Conservation (phyloP, 2,888 invertebrate genomes). For the Tachystola acroxantha region DNA sequence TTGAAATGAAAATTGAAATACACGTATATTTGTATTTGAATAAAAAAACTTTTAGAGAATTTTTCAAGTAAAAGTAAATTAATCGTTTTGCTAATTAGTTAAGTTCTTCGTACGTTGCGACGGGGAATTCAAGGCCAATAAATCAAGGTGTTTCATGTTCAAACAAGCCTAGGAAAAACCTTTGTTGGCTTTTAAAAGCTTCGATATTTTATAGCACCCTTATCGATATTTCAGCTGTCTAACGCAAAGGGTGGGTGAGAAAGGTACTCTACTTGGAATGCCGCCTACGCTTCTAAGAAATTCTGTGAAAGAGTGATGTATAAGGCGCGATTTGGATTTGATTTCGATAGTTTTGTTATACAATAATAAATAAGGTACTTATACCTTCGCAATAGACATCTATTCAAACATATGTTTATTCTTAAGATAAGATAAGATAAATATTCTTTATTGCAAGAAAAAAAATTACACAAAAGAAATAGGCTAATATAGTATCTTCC, state of each 20-base stretch:
- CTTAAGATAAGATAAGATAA: too few species aligned
- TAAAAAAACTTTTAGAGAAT: slow-evolving; percentile 53
- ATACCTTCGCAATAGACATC: too few species aligned
- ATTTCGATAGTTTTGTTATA: too few species aligned
- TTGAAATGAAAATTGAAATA: too few species aligned
- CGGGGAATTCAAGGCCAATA: slow-evolving; percentile 64
- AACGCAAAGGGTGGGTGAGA: slow-evolving; percentile 16
- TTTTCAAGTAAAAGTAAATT: slow-evolving; percentile 70
- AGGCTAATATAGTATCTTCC: too few species aligned
- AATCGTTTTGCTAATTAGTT: slow-evolving; percentile 75
- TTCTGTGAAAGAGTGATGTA: too few species aligned
- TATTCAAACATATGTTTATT: too few species aligned
- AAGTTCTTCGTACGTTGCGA: slow-evolving; percentile 65
- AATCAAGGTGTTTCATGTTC: slow-evolving; percentile 67
- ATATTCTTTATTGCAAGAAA: too few species aligned
- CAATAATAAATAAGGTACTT: too few species aligned
- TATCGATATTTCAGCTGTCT: slow-evolving; percentile 44
- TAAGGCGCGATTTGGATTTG: too few species aligned
- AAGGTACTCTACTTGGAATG: slow-evolving; percentile 3
- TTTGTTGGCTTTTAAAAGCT: slow-evolving; percentile 45
- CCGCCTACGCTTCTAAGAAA: slow-evolving; percentile 1
- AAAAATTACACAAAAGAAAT: too few species aligned
- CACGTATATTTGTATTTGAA: background rate
- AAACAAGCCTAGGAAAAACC: slow-evolving; percentile 38
- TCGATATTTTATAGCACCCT: slow-evolving; percentile 45